Base-by-base conservation (phyloP, 2,113 vertebrate species). In the Ascaphus truei region DNA sequence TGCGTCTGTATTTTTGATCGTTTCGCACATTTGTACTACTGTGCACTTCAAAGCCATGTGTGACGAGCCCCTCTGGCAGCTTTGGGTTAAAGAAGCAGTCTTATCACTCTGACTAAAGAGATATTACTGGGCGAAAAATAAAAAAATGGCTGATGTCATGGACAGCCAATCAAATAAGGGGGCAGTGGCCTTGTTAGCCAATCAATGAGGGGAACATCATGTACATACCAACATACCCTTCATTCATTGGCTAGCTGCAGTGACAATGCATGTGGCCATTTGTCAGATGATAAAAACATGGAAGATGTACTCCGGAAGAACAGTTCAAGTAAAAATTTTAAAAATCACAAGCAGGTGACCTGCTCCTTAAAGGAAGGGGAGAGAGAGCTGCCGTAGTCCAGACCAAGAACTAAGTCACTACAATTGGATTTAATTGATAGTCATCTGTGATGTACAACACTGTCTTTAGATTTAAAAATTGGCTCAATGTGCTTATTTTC, bases 391-490 rank as follows among this genome's bases (percentile, higher is more conserved):
- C 34, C 34, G 29, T 36, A 33, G 15, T 34, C 53, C 15, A 23
- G 53, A 31, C 61, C 31, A 72, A 55, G 75, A 56, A 34, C 10
- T 51, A 55, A 27, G 15, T 31, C 26, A 55, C 13, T 18, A n/a
- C 31, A 18, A 37, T 48, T 22, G 29, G n/a, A 36, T 36, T 50
- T 48, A 68, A 12, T 16, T 56, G 53, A 34, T 16, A 41, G 45
- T 55, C 41, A 59, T 43, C 41, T 51, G 55, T 41, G 11, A 41
- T 18, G 50, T 52, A 47, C 55, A 31, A 5, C 10, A 34, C 6
- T 36, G 53, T 57, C 53, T 31, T 33, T 57, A 52, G n/a, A 71
- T 30, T 52, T 41, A 29, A 48, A 61, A 36, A 15, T 39, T 34
- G 36, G 37, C 53, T 57, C 33, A 8, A 16, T 18, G 34, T 58